Percentiles rank a stretch among this genome's conserved stretches.
Conservation (phyloP, 2,888 invertebrate genomes). For the Antitype chi region DNA sequence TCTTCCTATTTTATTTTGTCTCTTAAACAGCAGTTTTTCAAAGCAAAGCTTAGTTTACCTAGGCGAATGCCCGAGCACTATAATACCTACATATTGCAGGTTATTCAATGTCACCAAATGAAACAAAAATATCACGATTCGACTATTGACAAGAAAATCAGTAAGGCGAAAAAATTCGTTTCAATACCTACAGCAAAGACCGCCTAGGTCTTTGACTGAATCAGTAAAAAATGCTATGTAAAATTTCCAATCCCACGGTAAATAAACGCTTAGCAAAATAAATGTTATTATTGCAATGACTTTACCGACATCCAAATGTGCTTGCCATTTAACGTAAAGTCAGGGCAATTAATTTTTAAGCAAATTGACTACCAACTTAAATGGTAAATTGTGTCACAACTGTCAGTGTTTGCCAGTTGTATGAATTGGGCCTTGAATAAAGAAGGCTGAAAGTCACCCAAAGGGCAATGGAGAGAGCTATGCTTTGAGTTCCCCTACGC, state of each 20-base stretch:
- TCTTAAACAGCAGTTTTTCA: neutral
- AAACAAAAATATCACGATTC: neutral
- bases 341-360: neutral
- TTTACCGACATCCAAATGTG: slow-evolving; percentile 18
- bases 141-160: neutral
- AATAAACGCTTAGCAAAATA: slow-evolving; percentile 17
- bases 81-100: neutral
- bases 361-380: neutral
- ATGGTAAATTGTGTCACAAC: neutral
- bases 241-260: neutral
- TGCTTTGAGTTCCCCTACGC: no score
- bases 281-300: slow-evolving; percentile 16
- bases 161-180: neutral
- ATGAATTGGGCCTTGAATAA: neutral
- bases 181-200: slow-evolving; percentile 12
- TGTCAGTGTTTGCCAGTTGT: neutral
- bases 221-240: slow-evolving; percentile 19
- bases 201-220: no score
- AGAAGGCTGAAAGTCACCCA: no score
- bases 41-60: neutral
- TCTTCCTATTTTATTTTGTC: neutral
- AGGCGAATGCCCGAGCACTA: slow-evolving; percentile 24
- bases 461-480: no score
- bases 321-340: neutral
- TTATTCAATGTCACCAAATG: neutral